phyloP scores from a whole-genome alignment of 2,888 invertebrate genomes.

The Drosophila setosimentum region DNA sequence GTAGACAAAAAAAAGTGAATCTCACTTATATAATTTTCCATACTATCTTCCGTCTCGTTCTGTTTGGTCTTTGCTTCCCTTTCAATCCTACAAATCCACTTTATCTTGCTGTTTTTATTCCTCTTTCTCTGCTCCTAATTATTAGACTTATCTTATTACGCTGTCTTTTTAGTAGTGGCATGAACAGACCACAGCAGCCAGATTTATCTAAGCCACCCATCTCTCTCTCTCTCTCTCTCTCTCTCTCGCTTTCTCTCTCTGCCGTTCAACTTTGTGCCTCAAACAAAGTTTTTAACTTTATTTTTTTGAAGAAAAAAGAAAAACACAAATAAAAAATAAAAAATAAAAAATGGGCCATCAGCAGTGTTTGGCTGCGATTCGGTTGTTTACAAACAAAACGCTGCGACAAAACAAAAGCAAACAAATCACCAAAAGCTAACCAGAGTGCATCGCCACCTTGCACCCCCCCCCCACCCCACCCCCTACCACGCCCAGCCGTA shows the following conservation, averaged over 20 bases:
- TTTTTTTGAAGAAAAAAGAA: conserved; percentile 1
- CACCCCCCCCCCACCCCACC: background rate
- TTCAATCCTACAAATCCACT: background rate
- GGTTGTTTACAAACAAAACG: conserved; percentile 56
- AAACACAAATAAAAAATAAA: conserved; percentile 36
- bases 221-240: background rate
- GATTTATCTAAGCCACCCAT: conserved; percentile 4
- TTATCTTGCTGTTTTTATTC: background rate
- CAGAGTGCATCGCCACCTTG: background rate
- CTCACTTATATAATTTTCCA: background rate
- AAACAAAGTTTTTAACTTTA: conserved; percentile 1
- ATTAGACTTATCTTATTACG: conserved; percentile 2
- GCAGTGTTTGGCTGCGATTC: conserved; percentile 62
- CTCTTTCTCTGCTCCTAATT: conserved; percentile 1
- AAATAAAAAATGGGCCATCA: conserved; percentile 60
- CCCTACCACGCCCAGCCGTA: too few species aligned
- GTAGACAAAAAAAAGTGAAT: background rate
- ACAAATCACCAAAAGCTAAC: conserved; percentile 60
- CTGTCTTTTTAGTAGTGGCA: conserved; percentile 2
- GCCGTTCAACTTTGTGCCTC: conserved; percentile 1
- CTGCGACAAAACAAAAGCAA: conserved; percentile 58
- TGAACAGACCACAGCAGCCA: conserved; percentile 8
- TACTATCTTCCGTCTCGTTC: background rate
- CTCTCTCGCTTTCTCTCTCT: background rate
- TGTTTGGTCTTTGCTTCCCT: background rate